phyloP scores from a whole-genome alignment of 2,797 vertebrate species.

The Sebastolobus alascanus region DNA sequence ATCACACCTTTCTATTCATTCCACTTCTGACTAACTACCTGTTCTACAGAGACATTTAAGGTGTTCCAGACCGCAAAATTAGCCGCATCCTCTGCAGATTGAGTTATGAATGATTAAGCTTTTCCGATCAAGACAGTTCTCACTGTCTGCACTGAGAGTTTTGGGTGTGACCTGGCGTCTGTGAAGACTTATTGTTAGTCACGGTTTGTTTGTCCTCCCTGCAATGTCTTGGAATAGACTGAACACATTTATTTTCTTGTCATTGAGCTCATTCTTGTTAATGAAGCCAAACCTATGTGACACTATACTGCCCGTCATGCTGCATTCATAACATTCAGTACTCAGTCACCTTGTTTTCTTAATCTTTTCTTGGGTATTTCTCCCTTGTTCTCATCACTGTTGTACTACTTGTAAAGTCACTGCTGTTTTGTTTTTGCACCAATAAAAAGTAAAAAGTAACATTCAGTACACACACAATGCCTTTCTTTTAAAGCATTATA shows the following conservation, averaged over 20 bases:
- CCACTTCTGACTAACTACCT: background rate
- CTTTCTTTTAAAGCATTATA: background rate
- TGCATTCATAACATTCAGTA: background rate
- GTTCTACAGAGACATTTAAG: background rate
- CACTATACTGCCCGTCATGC: background rate
- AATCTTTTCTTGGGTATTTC: no score
- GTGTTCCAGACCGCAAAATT: background rate
- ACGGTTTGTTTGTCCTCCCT: conserved; percentile 35
- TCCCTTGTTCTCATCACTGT: no score
- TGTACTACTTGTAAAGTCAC: no score
- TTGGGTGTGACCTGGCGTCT: conserved; percentile 33
- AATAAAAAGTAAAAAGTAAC: no score
- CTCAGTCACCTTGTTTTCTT: no score
- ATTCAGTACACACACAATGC: no score
- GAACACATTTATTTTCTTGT: conserved; percentile 24
- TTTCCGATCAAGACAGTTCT: background rate
- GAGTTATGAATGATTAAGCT: conserved; percentile 10
- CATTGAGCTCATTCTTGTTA: conserved; percentile 4
- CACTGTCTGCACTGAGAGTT: background rate
- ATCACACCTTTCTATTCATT: background rate
- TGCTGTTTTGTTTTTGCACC: no score
- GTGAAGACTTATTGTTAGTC: conserved; percentile 36
- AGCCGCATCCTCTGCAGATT: background rate
- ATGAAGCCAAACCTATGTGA: background rate
- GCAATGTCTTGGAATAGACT: conserved; percentile 36